Evolutionary conservation across 2,797 vertebrate species (phyloP), one percentile per base, ranked within the genome.

Genomic region (Simalia tracyae): DNA sequence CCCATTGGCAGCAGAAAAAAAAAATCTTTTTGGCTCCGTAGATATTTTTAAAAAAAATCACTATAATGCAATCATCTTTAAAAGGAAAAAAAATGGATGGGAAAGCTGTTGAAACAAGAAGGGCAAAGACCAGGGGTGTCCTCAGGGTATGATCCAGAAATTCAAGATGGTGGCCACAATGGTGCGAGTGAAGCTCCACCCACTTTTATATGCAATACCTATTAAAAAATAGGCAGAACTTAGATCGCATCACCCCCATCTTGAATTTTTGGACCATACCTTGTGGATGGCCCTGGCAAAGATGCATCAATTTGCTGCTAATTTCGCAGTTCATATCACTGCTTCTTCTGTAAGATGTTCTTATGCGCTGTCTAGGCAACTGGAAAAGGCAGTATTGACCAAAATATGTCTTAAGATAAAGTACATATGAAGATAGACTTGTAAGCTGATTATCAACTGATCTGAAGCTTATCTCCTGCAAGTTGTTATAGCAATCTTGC

Each of bases 271-370:
- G 17, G 17, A 4, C 19, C 8, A 0, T 42, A 17, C 36, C 68
- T 36, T 42, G 7, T 1, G 22, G 72, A 3, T 31, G 36, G 2
- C 66, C 64, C 14, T 72, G n/a, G n/a, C 66, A 8, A 72, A 36
- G 15, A 59, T 94, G 22, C 89, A 94, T 11, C 89, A 92, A 91
- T 85, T 91, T 86, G 76, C 89, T 0, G 50, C 19, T 54, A 90
- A 89, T 92, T 88, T 64, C 10, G 36, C 61, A 89, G 5, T n/a
- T 89, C 19, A 57, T 86, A 56, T 28, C 68, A 4, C 8, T 28
- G 57, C 89, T 92, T 89, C 89, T 92, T 90, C 15, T 85, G 94
- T 31, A 56, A 81, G 66, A 89, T 2, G 57, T 11, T 1, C 42
- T 3, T 28, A 81, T 63, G 6, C 50, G 1, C 50, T 54, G 50